Base-by-base conservation (phyloP, 2,888 invertebrate species). In the Drosophila prolongata region DNA sequence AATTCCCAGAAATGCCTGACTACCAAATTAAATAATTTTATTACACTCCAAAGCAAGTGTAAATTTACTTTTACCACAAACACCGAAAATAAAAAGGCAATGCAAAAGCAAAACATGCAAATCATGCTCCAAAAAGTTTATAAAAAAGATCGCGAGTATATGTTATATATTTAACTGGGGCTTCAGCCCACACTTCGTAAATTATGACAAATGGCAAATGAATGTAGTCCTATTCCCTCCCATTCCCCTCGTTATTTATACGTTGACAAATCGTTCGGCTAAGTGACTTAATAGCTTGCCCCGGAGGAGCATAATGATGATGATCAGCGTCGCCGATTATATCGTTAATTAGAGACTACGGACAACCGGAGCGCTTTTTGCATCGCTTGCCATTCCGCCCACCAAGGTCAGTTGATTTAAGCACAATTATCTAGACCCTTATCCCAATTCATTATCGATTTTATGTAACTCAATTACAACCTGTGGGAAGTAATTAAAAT, bases 281-380 rank as follows among this genome's bases (percentile, higher is more conserved):
- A 89, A 83, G 72, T 74, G 77, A 83, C 78, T 82, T 86, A 86
- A 83, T 87, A 74, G 76, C 81, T 69, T 68, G 78, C 53, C 79
- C 78, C 68, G 64, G 69, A 66, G 68, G 69, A 66, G 58, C 62
- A 77, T 68, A 67, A 65, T 62, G 70, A 87, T 78, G 75, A 72
- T 79, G 61, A 49, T 44, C 78, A 54, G 73, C 64, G 46, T 24
- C 58, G 61, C 37, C 75, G 85, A 84, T 84, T 89, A 85, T 84
- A 87, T 78, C 75, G 87, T 84, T 84, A 84, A 84, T 84, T 89
- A 87, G 60, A 72, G 65, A 54, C 34, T 56, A 37, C 53, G n/a
- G 74, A 34, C 54, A 60, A 54, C 40, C 44, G 38, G n/a, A 47
- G 46, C 40, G 59, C n/a, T 71, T 81, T 79, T 71, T 42, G 67